A percentile compares a stretch with the other conserved stretches of the same genome.
Conservation (phyloP, 2,797 vertebrate genomes). For the Sebastes aleutianus region DNA sequence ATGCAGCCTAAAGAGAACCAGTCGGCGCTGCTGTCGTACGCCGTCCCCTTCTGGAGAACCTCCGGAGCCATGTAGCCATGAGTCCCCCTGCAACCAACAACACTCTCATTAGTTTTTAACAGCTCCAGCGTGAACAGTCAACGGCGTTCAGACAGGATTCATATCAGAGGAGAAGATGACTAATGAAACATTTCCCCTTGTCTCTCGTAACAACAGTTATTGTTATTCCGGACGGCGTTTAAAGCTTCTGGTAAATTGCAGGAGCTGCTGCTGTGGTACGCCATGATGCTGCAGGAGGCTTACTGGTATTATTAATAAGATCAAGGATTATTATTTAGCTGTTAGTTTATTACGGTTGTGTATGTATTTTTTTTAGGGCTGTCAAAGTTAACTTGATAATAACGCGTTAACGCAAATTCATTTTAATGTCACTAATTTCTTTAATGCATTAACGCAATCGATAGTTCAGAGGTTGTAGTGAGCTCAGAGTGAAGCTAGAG, state of each 20-base stretch:
- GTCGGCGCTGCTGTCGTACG: constrained; percentile 97
- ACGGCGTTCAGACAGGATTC: not conserved
- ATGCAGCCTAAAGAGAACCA: constrained; percentile 99
- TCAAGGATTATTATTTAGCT: too few relatives aligned
- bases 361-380: too few relatives aligned
- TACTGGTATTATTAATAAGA: too few relatives aligned
- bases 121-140: not conserved
- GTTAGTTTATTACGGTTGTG: too few relatives aligned
- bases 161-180: not conserved
- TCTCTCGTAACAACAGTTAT: not conserved
- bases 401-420: too few relatives aligned
- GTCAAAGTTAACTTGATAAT: too few relatives aligned
- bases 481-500: too few relatives aligned
- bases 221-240: not conserved
- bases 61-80: constrained; percentile 99
- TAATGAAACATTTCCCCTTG: not conserved
- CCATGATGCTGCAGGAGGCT: not conserved
- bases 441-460: too few relatives aligned
- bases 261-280: not conserved
- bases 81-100: constrained; percentile 85
- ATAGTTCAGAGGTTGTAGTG: too few relatives aligned
- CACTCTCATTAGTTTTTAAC: not conserved
- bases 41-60: constrained; percentile 97
- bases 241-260: not conserved
- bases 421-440: too few relatives aligned